These are phyloP conservation scores for Oncorhynchus clarkii DNA, from an alignment of 2,113 vertebrate species.

Conservation along the genomic window DNA sequence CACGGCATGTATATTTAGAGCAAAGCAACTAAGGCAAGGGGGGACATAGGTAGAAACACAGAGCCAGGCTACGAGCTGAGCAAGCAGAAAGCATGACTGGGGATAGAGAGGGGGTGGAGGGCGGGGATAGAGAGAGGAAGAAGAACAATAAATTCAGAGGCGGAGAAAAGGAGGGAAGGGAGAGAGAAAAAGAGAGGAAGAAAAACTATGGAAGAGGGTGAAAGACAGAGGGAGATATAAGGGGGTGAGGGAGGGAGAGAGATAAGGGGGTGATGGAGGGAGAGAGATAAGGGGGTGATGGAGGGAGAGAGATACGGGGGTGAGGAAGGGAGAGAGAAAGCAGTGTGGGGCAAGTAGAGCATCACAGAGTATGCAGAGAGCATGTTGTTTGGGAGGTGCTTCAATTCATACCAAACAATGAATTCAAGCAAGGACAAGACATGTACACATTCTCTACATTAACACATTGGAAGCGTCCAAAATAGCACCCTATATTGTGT, in stretches of 20 bases:
- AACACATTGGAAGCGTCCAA: too few relatives aligned
- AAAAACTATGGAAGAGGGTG: conserved; percentile 6
- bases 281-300: not conserved
- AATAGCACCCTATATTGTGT: too few relatives aligned
- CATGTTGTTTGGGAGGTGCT: too few relatives aligned
- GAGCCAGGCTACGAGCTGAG: not conserved
- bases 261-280: not conserved
- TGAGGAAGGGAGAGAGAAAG: not conserved
- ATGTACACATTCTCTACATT: not conserved
- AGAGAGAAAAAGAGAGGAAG: not conserved
- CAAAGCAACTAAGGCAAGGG: not conserved
- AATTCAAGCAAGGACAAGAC: not conserved
- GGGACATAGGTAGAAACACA: not conserved
- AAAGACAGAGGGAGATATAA: conserved; percentile 27
- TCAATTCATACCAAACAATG: conserved; percentile 11
- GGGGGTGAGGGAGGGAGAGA: not conserved
- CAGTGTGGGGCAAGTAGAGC: too few relatives aligned
- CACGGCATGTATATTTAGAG: not conserved
- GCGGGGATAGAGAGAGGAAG: not conserved
- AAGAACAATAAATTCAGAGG: not conserved
- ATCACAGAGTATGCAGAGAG: too few relatives aligned
- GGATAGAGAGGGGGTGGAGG: not conserved
- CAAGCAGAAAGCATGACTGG: not conserved
- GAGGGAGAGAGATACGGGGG: not conserved
- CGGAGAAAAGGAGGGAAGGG: not conserved